phyloP scores from a whole-genome alignment of 1,140 invertebrate species.

The Leptinotarsa undecemlineata region DNA sequence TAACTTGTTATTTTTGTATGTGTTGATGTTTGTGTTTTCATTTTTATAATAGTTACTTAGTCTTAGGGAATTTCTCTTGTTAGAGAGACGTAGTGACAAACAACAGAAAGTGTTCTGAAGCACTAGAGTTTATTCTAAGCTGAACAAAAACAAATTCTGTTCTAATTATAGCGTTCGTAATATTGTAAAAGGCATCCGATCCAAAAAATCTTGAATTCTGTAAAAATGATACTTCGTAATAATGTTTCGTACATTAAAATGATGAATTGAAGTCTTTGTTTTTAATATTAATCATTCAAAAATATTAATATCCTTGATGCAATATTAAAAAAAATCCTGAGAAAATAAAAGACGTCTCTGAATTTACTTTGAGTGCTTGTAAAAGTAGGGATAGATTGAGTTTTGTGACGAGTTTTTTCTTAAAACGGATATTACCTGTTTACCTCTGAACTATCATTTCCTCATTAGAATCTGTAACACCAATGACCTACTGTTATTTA shows the following conservation, averaged over 20 bases:
- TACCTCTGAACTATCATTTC: too few species aligned
- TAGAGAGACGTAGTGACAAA: conserved; percentile 5
- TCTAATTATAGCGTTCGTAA: conserved; percentile 19
- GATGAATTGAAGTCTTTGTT: conserved; percentile 12
- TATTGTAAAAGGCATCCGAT: conserved; percentile 29
- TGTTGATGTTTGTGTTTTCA: conserved; percentile 23
- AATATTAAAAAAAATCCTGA: too few species aligned
- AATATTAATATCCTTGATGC: too few species aligned
- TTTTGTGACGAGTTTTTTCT: too few species aligned
- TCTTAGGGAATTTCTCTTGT: conserved; percentile 20
- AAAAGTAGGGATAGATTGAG: too few species aligned
- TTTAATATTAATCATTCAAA: neutral
- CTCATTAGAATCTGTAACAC: too few species aligned
- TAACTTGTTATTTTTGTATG: conserved; percentile 27
- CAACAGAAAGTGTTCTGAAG: conserved; percentile 4
- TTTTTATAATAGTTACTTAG: conserved; percentile 30
- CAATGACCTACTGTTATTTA: too few species aligned
- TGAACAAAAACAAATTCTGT: conserved; percentile 7
- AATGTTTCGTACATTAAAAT: conserved; percentile 26
- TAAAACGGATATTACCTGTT: too few species aligned
- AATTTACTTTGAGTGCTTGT: too few species aligned
- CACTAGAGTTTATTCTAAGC: neutral
- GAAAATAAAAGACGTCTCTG: too few species aligned
- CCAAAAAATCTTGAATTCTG: conserved; percentile 25
- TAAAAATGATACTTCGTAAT: conserved; percentile 28